A percentile compares a stretch with the other conserved stretches of the same genome.
phyloP scores from a whole-genome alignment of 1,140 invertebrate genomes.

The Trichogramma pretiosum region DNA sequence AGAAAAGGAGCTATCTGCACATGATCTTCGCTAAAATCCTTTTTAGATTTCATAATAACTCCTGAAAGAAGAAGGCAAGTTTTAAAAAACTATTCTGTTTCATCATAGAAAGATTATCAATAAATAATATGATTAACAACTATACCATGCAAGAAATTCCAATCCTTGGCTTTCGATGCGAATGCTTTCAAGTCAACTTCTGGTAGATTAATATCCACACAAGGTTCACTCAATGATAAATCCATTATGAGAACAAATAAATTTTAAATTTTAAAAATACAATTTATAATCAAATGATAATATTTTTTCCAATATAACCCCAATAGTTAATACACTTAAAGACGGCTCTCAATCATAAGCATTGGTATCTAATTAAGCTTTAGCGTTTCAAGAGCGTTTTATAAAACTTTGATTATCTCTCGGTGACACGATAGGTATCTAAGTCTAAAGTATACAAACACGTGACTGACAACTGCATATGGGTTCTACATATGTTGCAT shows the following conservation, averaged over 20 bases:
- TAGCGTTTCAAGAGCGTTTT: too few relatives aligned
- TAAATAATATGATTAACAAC: slow-evolving; percentile 11
- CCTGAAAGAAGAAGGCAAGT: slow-evolving; percentile 40
- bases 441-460: too few relatives aligned
- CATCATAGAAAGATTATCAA: not conserved
- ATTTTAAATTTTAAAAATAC: too few relatives aligned
- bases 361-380: too few relatives aligned
- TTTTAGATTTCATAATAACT: slow-evolving; percentile 64
- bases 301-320: too few relatives aligned
- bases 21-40: slow-evolving; percentile 57
- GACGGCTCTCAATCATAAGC: too few relatives aligned
- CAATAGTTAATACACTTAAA: too few relatives aligned
- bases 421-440: too few relatives aligned
- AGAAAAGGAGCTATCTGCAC: slow-evolving; percentile 76
- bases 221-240: slow-evolving; percentile 18
- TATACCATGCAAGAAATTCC: slow-evolving; percentile 69
- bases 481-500: too few relatives aligned
- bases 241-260: slow-evolving; percentile 19
- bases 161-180: slow-evolving; percentile 69
- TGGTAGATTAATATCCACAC: slow-evolving; percentile 49
- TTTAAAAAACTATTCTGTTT: not conserved
- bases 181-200: slow-evolving; percentile 53
- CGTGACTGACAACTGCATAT: too few relatives aligned
- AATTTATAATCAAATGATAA: too few relatives aligned
- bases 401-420: too few relatives aligned